These are phyloP conservation scores for Synanthedon andrenaeformis DNA, from an alignment of 2,888 invertebrate species.

Conservation along the genomic window DNA sequence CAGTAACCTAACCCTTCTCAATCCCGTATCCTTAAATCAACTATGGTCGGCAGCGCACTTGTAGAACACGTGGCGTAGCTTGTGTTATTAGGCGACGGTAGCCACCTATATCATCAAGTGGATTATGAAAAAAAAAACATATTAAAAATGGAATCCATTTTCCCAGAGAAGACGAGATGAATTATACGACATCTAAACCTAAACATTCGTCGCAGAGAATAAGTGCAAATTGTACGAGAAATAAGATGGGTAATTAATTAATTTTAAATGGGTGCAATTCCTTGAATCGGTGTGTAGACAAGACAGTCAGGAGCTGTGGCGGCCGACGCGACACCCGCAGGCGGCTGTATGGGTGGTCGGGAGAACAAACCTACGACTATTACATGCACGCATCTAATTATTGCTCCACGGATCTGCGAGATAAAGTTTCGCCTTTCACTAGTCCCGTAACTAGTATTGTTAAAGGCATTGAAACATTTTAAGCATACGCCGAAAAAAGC, in stretches of 20 bases:
- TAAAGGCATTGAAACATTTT: slow-evolving; percentile 4
- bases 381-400: slow-evolving; percentile 37
- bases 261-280: slow-evolving; percentile 4
- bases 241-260: neutral
- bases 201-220: too few species aligned
- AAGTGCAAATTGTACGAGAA: too few species aligned
- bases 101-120: too few species aligned
- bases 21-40: too few species aligned
- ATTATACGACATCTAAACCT: too few species aligned
- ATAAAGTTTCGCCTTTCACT: slow-evolving; percentile 2
- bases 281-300: slow-evolving; percentile 9
- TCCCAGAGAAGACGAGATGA: too few species aligned
- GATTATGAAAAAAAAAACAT: too few species aligned
- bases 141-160: too few species aligned
- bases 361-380: slow-evolving; percentile 9
- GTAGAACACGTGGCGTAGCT: too few species aligned
- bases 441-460: neutral
- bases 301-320: slow-evolving; percentile 12
- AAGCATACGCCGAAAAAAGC: neutral
- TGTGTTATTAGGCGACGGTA: too few species aligned
- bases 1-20: too few species aligned
- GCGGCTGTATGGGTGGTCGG: slow-evolving; percentile 32
- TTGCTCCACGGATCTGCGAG: slow-evolving; percentile 13
- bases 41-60: too few species aligned
- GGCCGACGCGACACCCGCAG: slow-evolving; percentile 12